Evolutionary conservation across 2,113 vertebrate species (phyloP), one percentile per base, ranked within the genome.

Genomic region (Struthio camelus): DNA sequence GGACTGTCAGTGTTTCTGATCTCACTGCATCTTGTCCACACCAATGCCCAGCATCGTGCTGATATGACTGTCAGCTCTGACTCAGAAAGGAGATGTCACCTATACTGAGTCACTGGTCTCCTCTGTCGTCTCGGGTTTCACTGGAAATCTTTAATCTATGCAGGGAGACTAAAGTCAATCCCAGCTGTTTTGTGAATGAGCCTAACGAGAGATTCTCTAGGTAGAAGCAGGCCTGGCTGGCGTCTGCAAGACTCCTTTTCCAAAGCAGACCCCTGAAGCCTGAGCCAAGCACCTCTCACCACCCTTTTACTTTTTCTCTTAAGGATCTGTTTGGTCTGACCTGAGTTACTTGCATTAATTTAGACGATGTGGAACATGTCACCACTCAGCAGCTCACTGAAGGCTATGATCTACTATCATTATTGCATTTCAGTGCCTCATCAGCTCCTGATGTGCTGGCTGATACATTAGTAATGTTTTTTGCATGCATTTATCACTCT

Each of bases 391-490:
- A 95, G 4, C 76, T 88, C 40, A 5, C 54, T 94, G 73, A 80
- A 90, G 66, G 69, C 81, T 94, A 77, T 84, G 73, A 83, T 86
- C 58, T 86, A 56, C 75, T 51, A 8, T 86, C 46, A 73, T 95
- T 94, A 85, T 85, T 88, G 89, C 36, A 44, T 90, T 89, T 91
- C 77, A 93, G 85, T 84, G 76, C 73, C 80, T 94, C 81, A 77
- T 91, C 56, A 8, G 53, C 75, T 94, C 70, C 71, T 53, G 30
- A 87, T 95, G 89, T 83, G 67, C 89, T 94, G 64, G 22, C 79
- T 79, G 89, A 93, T 90, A 91, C 32, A 85, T 83, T 71, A 91
- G 56, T 62, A 93, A 87, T 62, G 58, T 32, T 96, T 92, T 90
- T 67, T 70, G 34, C 23, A 53, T 69, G 28, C 66, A 62, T 71